Conservation (phyloP, 2,888 invertebrate species). For the Meghimatium bilineatum region DNA sequence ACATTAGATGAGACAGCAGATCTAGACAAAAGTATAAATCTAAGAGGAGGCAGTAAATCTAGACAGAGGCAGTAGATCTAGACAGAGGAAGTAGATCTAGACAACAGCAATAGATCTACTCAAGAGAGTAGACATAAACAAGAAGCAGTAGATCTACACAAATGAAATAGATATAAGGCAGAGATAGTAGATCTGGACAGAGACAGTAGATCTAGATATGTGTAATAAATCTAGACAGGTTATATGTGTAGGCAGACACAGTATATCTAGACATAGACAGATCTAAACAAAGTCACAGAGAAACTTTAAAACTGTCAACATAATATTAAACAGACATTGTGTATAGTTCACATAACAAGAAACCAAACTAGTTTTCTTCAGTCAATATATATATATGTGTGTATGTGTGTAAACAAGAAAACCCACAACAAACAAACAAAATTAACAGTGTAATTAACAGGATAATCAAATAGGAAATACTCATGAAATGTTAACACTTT, state of each 20-base stretch:
- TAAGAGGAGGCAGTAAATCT: too few species aligned
- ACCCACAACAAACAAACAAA: neutral
- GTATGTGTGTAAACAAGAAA: neutral
- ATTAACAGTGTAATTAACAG: neutral
- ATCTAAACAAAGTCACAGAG: neutral
- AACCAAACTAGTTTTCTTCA: neutral
- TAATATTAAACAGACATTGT: neutral
- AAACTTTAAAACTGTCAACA: neutral
- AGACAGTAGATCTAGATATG: too few species aligned
- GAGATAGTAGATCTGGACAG: too few species aligned
- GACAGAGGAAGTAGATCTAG: too few species aligned
- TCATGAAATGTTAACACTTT: neutral
- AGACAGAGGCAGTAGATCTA: too few species aligned
- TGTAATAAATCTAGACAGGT: too few species aligned
- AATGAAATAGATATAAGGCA: too few species aligned
- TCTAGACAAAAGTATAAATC: too few species aligned
- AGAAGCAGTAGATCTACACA: too few species aligned
- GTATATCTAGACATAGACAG: neutral
- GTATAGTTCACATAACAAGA: neutral
- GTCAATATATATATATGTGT: neutral
- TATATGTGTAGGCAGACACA: neutral
- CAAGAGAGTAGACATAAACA: too few species aligned
- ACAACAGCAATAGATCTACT: too few species aligned
- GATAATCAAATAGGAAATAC: slow-evolving; percentile 11
- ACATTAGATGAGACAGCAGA: too few species aligned